Conservation (phyloP, 2,888 invertebrate species). For the Agrochola circellaris region DNA sequence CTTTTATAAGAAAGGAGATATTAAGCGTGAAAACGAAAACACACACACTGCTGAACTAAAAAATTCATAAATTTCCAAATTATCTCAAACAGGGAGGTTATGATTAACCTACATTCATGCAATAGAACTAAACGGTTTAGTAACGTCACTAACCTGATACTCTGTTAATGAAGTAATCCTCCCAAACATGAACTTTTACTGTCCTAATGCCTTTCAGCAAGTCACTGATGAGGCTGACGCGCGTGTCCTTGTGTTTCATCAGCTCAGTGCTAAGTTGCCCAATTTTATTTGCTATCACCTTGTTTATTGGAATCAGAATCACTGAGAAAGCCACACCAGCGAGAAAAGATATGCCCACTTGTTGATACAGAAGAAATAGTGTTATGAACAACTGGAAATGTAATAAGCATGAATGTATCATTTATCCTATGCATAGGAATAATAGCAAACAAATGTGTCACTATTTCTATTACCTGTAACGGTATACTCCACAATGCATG, state of each 20-base stretch:
- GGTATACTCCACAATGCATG: constrained; percentile 99
- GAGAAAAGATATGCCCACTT: constrained; percentile 97
- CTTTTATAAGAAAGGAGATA: not conserved
- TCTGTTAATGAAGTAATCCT: constrained; percentile 94
- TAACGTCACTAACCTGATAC: constrained; percentile 90
- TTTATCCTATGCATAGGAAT: not conserved
- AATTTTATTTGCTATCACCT: constrained; percentile 96
- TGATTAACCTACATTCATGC: not conserved
- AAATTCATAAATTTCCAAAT: not conserved
- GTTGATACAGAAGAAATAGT: constrained; percentile 95
- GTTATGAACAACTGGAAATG: constrained; percentile 94
- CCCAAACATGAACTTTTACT: constrained; percentile 98
- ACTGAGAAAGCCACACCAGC: constrained; percentile 97
- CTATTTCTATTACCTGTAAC: constrained; percentile 91
- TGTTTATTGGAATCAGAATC: constrained; percentile 97
- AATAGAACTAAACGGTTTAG: not conserved
- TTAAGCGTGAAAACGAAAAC: too few species aligned
- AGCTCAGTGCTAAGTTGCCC: constrained; percentile 95
- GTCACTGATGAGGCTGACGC: constrained; percentile 97
- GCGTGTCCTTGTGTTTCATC: constrained; percentile 97
- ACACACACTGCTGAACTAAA: not conserved
- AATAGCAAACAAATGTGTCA: not conserved
- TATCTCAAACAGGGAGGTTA: not conserved
- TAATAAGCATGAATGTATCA: constrained; percentile 20
- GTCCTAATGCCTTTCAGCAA: constrained; percentile 96